Percentiles rank a stretch among this genome's conserved stretches.
phyloP scores from a whole-genome alignment of 2,888 invertebrate genomes.

The Amitus sp. region DNA sequence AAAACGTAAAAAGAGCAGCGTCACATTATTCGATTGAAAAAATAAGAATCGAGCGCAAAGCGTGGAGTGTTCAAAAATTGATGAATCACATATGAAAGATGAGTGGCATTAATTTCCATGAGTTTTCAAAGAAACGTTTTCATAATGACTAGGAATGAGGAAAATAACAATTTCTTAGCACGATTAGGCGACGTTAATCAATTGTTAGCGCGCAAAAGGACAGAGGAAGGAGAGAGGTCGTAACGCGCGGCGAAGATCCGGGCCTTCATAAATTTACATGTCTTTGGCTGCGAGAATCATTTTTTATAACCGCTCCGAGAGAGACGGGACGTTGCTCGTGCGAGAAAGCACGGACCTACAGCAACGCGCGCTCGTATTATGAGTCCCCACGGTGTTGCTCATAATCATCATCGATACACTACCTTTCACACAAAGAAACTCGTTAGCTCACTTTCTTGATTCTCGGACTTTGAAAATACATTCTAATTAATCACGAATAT shows the following conservation, averaged over 20 bases:
- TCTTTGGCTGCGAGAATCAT: constrained; percentile 62
- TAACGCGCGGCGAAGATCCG: constrained; percentile 43
- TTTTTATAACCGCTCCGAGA: constrained; percentile 58
- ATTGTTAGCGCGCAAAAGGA: constrained; percentile 50
- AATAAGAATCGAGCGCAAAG: background rate
- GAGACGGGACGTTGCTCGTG: too few relatives aligned
- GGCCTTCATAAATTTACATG: constrained; percentile 64
- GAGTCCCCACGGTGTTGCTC: constrained; percentile 60
- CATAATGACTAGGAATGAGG: constrained; percentile 12
- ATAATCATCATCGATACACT: constrained; percentile 60
- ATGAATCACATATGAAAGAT: constrained; percentile 2
- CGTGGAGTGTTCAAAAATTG: background rate
- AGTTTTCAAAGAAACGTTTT: constrained; percentile 13
- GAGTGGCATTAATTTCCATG: background rate
- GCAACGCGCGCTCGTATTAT: constrained; percentile 57
- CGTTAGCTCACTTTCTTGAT: constrained; percentile 32
- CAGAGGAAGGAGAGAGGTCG: constrained; percentile 33
- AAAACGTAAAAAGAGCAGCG: too few relatives aligned
- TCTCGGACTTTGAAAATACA: constrained; percentile 10
- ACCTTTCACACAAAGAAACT: constrained; percentile 33
- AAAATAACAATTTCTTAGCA: constrained; percentile 24
- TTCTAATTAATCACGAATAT: constrained; percentile 30
- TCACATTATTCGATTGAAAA: too few relatives aligned
- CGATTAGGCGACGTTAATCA: constrained; percentile 59
- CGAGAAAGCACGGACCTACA: constrained; percentile 56